Evolutionary conservation across 2,113 vertebrate genomes (phyloP).

Genomic region (Hippocampus abdominalis): DNA sequence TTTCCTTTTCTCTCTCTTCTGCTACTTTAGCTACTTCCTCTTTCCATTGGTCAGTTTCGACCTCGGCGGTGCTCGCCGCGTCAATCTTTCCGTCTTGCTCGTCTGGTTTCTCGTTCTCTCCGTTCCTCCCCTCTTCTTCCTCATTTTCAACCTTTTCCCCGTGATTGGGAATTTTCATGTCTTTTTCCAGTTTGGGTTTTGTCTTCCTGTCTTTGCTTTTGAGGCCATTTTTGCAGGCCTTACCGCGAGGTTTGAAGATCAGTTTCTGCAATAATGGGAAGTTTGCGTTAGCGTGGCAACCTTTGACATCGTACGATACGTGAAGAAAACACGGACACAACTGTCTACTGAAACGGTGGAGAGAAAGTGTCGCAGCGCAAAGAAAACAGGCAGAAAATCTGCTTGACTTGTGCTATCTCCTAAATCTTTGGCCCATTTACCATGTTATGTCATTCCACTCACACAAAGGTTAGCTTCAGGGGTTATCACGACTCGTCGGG

Average conservation of each 20-base stretch:
- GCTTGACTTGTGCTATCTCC: constrained; percentile 20
- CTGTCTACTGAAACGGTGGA: not conserved
- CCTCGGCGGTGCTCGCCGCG: constrained; percentile 25
- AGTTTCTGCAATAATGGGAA: constrained; percentile 68
- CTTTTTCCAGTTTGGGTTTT: constrained; percentile 47
- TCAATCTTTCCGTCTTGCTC: constrained; percentile 27
- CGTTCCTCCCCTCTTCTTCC: constrained; percentile 25
- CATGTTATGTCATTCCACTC: constrained; percentile 31
- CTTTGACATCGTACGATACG: not conserved
- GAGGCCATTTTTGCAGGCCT: constrained; percentile 72
- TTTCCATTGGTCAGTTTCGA: constrained; percentile 23
- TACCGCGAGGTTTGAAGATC: constrained; percentile 74
- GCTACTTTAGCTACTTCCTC: constrained; percentile 14
- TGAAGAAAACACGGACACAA: constrained; percentile 43
- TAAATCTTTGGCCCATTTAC: constrained; percentile 24
- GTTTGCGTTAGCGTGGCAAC: constrained; percentile 22
- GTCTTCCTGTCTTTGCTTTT: constrained; percentile 74
- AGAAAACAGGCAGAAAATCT: constrained; percentile 35
- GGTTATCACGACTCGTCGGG: constrained; percentile 37
- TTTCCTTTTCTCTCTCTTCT: constrained; percentile 22
- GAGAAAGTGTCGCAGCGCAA: constrained; percentile 14
- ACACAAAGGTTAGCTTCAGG: constrained; percentile 39
- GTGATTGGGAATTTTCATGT: constrained; percentile 50
- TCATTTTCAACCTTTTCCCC: constrained; percentile 41
- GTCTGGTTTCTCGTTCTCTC: constrained; percentile 7